Conservation (phyloP, 2,797 vertebrate species). For the Gymnothorax javanicus region DNA sequence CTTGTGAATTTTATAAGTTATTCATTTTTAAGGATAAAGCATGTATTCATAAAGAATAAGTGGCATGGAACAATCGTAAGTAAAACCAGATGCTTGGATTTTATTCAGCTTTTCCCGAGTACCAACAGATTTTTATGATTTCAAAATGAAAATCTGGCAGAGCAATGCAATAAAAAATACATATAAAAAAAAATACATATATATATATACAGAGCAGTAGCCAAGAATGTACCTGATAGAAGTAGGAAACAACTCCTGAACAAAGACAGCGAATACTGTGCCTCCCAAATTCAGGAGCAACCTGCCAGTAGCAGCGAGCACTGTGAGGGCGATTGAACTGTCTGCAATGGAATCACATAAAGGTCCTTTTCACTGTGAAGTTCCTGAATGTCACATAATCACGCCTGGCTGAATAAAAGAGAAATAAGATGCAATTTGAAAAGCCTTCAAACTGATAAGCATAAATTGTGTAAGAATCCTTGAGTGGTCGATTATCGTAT, state of each 20-base stretch:
- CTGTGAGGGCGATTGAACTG: constrained; percentile 57
- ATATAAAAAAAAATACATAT: too few species aligned
- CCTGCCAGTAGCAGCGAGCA: constrained; percentile 73
- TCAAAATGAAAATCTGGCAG: neutral
- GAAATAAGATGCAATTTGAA: too few species aligned
- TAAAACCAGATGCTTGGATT: neutral
- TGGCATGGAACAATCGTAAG: neutral
- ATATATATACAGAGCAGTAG: neutral
- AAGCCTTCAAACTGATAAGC: too few species aligned
- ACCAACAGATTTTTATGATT: neutral
- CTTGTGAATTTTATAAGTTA: neutral
- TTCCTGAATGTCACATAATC: too few species aligned
- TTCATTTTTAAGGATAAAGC: too few species aligned
- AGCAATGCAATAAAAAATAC: neutral
- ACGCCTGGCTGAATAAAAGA: too few species aligned
- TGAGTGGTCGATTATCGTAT: too few species aligned
- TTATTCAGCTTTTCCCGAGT: neutral
- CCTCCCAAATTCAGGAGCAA: constrained; percentile 65
- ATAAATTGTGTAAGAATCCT: too few species aligned
- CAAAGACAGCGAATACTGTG: constrained; percentile 71
- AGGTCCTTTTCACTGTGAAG: neutral
- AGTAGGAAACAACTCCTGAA: constrained; percentile 82
- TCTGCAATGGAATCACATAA: constrained; percentile 57
- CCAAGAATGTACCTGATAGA: constrained; percentile 70
- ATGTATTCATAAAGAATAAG: neutral